Evolutionary conservation across 2,888 invertebrate species (phyloP), one percentile per base, ranked within the genome.

Genomic region (Dynastes maya): DNA sequence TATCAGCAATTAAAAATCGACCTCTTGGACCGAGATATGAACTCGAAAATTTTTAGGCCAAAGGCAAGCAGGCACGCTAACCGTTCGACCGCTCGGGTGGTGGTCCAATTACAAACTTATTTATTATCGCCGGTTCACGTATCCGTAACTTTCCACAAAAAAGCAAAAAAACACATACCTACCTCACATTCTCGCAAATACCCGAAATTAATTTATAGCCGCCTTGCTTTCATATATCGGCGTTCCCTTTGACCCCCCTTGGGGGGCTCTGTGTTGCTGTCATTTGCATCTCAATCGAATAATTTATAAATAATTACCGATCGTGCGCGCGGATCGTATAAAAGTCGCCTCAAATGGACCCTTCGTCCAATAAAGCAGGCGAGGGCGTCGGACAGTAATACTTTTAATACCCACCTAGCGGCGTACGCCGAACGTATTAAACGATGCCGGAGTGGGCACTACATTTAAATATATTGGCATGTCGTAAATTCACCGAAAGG

Each of bases 391-490:
- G 37, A 11, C 32, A 22, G 71, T 55, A 71, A 74, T 61, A 74
- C 61, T 61, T 74, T 74, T 61, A 74, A 61, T 61, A 61, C 72
- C 61, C 45, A 27, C 72, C 72, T 61, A 74, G 45, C 16, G 51
- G 13, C 61, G 37, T 71, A 37, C 61, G 45, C 16, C 72, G 27
- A 45, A 61, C 61, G 16, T 74, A 74, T 74, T 74, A 61, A 74
- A 74, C 58, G 72, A 63, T 49, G 61, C 61, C 61, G 16, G 29
- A 74, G 72, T 49, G 61, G 72, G 72, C 72, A 74, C 72, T 61
- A 49, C 72, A 74, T 74, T 74, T 74, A 74, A 74, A 74, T 74
- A 74, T 74, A 74, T 74, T 74, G 72, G 61, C 58, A 61, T 45
- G 61, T 40, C 72, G 72, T 74, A 74, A 74, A 74, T 74, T 74